Evolutionary conservation across 2,797 vertebrate species (phyloP).

Genomic region (Loris lydekkerianus): DNA sequence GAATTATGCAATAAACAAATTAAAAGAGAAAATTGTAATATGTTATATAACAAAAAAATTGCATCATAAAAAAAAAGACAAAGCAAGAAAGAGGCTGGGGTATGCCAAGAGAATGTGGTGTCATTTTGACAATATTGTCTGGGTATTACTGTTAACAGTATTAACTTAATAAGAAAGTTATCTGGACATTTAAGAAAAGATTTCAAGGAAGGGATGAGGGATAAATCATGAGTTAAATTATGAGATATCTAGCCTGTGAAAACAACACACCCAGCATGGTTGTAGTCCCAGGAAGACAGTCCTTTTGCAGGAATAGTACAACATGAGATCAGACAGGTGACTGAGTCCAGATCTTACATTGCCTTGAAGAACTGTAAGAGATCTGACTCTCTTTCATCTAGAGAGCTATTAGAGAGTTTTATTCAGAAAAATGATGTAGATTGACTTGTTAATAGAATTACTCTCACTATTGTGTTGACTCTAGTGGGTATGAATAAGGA

Average conservation of each 20-base stretch:
- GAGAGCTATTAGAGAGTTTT: neutral
- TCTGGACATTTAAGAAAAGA: neutral
- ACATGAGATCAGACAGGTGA: neutral
- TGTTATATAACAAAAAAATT: slow-evolving; percentile 9
- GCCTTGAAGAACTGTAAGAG: neutral
- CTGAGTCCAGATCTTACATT: neutral
- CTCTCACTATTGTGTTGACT: neutral
- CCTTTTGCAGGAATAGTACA: neutral
- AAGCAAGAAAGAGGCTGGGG: neutral
- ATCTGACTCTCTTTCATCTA: neutral
- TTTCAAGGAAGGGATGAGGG: neutral
- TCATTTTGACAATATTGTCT: neutral
- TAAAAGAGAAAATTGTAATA: slow-evolving; percentile 32
- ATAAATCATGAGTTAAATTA: neutral
- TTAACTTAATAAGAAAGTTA: neutral
- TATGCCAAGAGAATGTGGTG: neutral
- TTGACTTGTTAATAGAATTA: neutral
- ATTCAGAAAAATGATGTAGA: neutral
- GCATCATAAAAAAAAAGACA: neutral
- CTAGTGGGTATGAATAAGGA: neutral
- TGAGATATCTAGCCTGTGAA: neutral
- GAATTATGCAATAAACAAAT: slow-evolving; percentile 17
- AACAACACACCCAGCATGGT: neutral
- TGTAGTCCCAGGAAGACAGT: neutral
- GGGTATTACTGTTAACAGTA: neutral